Base-by-base conservation (phyloP, 2,113 vertebrate species). In the Syngnathus typhle region DNA sequence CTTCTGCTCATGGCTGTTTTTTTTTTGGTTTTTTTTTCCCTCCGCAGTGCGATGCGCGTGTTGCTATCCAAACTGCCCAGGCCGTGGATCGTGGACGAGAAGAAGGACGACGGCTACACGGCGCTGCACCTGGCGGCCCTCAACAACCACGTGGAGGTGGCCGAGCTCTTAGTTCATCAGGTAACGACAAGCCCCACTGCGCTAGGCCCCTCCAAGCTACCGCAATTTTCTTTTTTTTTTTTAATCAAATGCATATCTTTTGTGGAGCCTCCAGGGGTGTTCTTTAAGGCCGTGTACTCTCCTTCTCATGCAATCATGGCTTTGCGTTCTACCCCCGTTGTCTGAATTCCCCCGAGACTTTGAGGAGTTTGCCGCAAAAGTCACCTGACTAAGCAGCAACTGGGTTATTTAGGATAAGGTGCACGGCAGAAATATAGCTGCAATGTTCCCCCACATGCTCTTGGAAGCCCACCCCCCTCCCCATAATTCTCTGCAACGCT, bases 141-240 rank as follows among this genome's bases (percentile, higher is more conserved):
- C 75, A 99, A 99, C 91, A 99, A 99, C 89, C 97, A 99, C 0
- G 97, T 99, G 65, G 97, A 99, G 89, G 97, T 99, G 82, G 97
- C 97, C 51, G 97, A 99, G 87, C 91, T 99, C 38, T 60, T 99
- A 80, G 96, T 99, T 55, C 97, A 99, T 88, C 97, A 99, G 96
- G 97, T 99, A 91, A 52, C 64, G 11, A 8, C n/a, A 37, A 18
- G 16, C 56, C 59, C 61, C 13, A 47, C 27, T 9, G 54, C 11
- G 23, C 27, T 32, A 32, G 27, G 27, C 27, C 27, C 27, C 27
- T 32, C 27, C 27, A 32, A 32, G 27, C 27, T 32, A 32, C 27
- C 3, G 27, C 27, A 27, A 27, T 72, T 80, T 80, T 63, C 43
- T 76, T 81, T 80, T 63, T 52, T 76, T 81, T 79, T 67, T 52